Percentiles rank a stretch among this genome's conserved stretches.
phyloP scores from a whole-genome alignment of 2,797 vertebrate genomes.

The Hapalemur alaotrensis region DNA sequence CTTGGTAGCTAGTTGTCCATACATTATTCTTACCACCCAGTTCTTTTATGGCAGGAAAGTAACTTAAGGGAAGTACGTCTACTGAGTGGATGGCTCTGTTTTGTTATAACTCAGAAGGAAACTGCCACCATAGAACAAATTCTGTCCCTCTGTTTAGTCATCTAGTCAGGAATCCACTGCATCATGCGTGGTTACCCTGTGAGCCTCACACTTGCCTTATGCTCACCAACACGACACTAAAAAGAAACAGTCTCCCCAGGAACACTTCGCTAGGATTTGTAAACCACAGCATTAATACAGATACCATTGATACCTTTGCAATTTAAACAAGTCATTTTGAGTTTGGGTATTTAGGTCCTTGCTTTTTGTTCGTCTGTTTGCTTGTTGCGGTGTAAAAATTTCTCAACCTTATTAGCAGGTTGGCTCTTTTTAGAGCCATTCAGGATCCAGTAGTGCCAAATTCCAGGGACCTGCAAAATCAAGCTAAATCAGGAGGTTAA shows the following conservation, averaged over 20 bases:
- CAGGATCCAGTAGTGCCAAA: background rate
- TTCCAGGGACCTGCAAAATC: background rate
- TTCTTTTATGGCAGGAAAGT: background rate
- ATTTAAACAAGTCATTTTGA: background rate
- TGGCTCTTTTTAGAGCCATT: background rate
- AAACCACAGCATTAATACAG: background rate
- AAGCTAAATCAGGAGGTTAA: background rate
- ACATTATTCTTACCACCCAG: background rate
- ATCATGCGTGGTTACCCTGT: background rate
- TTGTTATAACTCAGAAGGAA: background rate
- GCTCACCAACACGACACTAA: background rate
- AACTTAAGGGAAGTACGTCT: background rate
- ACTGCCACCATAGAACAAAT: background rate
- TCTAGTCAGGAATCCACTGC: background rate
- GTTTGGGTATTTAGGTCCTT: background rate
- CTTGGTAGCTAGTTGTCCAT: background rate
- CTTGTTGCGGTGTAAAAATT: background rate
- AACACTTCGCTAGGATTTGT: background rate
- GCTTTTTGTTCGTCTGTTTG: background rate
- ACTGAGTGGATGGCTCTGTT: background rate
- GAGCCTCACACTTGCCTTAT: background rate
- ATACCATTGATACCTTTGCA: background rate
- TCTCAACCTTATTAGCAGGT: background rate
- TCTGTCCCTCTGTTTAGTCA: background rate
- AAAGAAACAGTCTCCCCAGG: background rate